Base-by-base conservation (phyloP, 2,113 vertebrate genomes). In the Bujurquina vittata region DNA sequence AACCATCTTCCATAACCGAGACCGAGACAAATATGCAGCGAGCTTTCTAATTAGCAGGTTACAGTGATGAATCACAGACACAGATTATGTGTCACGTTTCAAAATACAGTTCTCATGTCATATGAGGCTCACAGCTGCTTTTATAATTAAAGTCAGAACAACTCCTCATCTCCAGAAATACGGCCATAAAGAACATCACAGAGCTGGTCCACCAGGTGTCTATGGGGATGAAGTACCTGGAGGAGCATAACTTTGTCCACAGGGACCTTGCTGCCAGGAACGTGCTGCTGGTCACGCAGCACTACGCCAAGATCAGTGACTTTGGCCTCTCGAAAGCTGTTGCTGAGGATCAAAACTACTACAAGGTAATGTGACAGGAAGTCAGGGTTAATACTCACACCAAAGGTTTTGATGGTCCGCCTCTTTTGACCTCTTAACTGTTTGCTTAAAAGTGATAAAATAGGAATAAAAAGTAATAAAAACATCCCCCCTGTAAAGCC, bases 291-390 rank as follows among this genome's bases (percentile, higher is more conserved):
- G 98, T 99, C 65, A 99, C 98, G 1, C 98, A 99, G 88, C 98
- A 99, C 94, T 99, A 99, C 52, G 98, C 98, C 86, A 99, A 99
- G 94, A 99, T 99, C 94, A 99, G 98, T 11, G 98, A 99, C 92
- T 99, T 99, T 0, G 98, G 98, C n/a, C 97, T 99, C 84, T 99
- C 98, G 52, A 99, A 99, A 94, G 97, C 97, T 2, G 95, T 99
- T 3, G 94, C 94, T 23, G 96, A 97, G 79, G 96, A 94, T 2
- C 52, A 95, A 2, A 92, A 93, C 89, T 95, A 94, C 85, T 94
- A 94, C 84, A 93, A 90, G 92, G 93, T 94, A 84, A 77, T 7
- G 52, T 33, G 20, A 8, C 35, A 33, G 0, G 10, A 52, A 4
- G 26, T 62, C 17, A 81, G n/a, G 1, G 22, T 11, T 62, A 23